Evolutionary conservation across 2,888 invertebrate genomes (phyloP).

Genomic region (Lepeophtheirus nordmannii): DNA sequence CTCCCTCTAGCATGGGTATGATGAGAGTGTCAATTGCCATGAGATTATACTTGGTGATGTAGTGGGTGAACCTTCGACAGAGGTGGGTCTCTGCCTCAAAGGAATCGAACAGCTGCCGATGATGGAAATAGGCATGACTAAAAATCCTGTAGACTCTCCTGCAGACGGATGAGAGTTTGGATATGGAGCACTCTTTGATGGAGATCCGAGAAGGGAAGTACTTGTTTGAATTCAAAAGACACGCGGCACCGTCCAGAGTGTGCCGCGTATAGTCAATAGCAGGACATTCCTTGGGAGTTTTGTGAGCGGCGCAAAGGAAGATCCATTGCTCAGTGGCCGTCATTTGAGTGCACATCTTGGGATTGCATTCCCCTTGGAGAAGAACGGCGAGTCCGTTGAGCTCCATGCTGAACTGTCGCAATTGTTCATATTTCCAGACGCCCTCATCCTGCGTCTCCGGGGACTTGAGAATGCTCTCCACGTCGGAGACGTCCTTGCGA

Average conservation of each 20-base stretch:
- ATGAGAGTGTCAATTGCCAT: constrained; percentile 98
- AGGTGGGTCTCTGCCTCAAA: constrained; percentile 90
- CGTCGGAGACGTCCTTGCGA: constrained; percentile 74
- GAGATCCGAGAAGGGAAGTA: constrained; percentile 88
- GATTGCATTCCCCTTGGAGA: constrained; percentile 87
- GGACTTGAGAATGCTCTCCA: constrained; percentile 83
- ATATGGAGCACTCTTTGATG: constrained; percentile 70
- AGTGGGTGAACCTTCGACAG: constrained; percentile 85
- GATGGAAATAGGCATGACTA: constrained; percentile 98
- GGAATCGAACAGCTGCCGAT: constrained; percentile 85
- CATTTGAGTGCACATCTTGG: constrained; percentile 96
- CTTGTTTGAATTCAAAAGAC: constrained; percentile 95
- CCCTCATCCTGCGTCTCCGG: constrained; percentile 96
- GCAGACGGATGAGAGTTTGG: constrained; percentile 95
- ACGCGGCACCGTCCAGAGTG: constrained; percentile 97
- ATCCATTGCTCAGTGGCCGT: constrained; percentile 99
- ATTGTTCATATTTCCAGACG: constrained; percentile 99
- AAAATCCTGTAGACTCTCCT: constrained; percentile 97
- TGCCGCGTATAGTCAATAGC: constrained; percentile 98
- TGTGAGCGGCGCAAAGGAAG: constrained; percentile 97
- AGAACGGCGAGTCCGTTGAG: constrained; percentile 93
- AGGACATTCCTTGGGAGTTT: constrained; percentile 98
- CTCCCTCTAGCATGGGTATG: constrained; percentile 79
- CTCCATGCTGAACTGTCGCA: constrained; percentile 98
- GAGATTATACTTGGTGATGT: constrained; percentile 93